Evolutionary conservation across 2,797 vertebrate species (phyloP).

Genomic region (Chelon auratus): DNA sequence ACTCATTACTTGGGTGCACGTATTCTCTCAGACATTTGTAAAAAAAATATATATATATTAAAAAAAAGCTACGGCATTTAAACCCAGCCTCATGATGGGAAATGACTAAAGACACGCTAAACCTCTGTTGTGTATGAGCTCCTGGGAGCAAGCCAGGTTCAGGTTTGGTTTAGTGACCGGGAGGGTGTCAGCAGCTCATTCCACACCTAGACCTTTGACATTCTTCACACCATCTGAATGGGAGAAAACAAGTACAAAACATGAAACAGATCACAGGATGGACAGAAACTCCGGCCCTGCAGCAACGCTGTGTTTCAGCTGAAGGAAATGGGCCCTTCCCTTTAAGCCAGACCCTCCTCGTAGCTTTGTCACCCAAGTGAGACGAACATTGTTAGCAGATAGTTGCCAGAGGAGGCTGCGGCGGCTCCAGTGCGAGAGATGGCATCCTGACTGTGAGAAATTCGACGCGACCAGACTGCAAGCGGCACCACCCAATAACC

Average conservation of each 20-base stretch:
- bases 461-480: conserved; percentile 74
- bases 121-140: conserved; percentile 31
- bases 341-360: conserved; percentile 77
- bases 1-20: conserved; percentile 41
- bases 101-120: conserved; percentile 35
- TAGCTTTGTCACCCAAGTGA: conserved; percentile 88
- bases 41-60: conserved; percentile 8
- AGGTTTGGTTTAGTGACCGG: conserved; percentile 59
- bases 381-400: conserved; percentile 89
- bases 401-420: conserved; percentile 85
- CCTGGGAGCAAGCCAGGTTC: conserved; percentile 47
- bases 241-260: conserved; percentile 73
- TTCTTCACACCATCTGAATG: conserved; percentile 76
- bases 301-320: conserved; percentile 67
- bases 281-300: conserved; percentile 74
- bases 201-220: conserved; percentile 74
- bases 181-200: conserved; percentile 65
- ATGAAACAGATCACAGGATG: conserved; percentile 81
- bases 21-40: conserved; percentile 40
- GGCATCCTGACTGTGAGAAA: conserved; percentile 86
- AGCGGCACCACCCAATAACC: conserved; percentile 85
- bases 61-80: conserved; percentile 19
- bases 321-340: conserved; percentile 84
- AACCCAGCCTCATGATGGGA: conserved; percentile 42
- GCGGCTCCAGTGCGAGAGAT: conserved; percentile 67